These are phyloP conservation scores for Tenthredo amoena DNA, from an alignment of 2,888 invertebrate species.

Conservation along the genomic window DNA sequence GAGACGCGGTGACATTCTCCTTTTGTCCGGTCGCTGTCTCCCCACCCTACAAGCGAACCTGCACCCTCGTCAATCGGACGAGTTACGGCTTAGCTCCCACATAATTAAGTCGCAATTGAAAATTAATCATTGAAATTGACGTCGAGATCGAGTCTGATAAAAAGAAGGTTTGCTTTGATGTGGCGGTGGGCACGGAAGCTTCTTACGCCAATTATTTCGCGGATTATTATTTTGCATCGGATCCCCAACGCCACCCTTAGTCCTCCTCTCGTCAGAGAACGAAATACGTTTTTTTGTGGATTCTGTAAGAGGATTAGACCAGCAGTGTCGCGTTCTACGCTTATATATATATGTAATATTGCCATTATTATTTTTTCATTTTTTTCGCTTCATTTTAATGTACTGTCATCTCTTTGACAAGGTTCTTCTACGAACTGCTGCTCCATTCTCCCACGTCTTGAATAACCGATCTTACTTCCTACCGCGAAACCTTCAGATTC, in stretches of 20 bases:
- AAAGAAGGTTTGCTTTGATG: slow-evolving; percentile 66
- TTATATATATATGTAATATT: neutral
- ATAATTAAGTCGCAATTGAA: slow-evolving; percentile 74
- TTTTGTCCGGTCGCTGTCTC: slow-evolving; percentile 57
- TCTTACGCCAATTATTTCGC: slow-evolving; percentile 73
- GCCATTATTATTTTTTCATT: neutral
- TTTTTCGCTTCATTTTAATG: neutral
- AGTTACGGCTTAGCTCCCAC: slow-evolving; percentile 65
- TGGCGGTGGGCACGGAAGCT: slow-evolving; percentile 64
- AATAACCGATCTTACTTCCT: neutral
- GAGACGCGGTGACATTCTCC: slow-evolving; percentile 58
- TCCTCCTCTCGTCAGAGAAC: slow-evolving; percentile 30
- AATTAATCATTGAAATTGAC: slow-evolving; percentile 73
- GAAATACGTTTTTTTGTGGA: slow-evolving; percentile 36
- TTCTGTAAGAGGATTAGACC: slow-evolving; percentile 46
- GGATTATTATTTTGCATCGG: slow-evolving; percentile 63
- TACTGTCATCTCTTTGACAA: neutral
- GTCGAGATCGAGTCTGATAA: slow-evolving; percentile 54
- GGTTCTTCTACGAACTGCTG: neutral
- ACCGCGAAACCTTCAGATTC: neutral
- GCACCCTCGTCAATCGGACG: slow-evolving; percentile 52
- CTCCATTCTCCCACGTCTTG: neutral
- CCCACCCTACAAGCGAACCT: slow-evolving; percentile 44
- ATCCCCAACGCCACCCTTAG: slow-evolving; percentile 25
- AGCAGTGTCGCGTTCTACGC: neutral